phyloP scores from a whole-genome alignment of 1,140 invertebrate species.

The Panagrolaimus sp. region DNA sequence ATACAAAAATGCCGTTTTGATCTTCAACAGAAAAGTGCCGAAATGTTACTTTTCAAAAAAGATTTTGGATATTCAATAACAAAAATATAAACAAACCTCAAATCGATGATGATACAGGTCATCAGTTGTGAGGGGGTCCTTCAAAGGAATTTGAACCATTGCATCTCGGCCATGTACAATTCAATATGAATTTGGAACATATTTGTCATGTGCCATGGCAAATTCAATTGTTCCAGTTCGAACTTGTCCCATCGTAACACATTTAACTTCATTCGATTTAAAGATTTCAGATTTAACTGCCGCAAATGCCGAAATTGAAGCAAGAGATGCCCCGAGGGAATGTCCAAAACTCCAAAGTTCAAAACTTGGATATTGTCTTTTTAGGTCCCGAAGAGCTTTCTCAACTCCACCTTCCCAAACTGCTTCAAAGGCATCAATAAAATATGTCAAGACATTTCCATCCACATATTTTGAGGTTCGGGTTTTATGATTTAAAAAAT shows the following conservation, averaged over 20 bases:
- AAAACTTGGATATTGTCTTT: background rate
- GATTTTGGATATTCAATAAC: too few relatives aligned
- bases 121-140: slow-evolving; percentile 29
- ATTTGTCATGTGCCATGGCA: slow-evolving; percentile 34
- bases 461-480: slow-evolving; percentile 20
- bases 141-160: slow-evolving; percentile 44
- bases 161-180: slow-evolving; percentile 45
- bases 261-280: slow-evolving; percentile 44
- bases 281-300: slow-evolving; percentile 54
- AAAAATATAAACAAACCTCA: too few relatives aligned
- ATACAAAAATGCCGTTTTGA: too few relatives aligned
- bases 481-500: too few relatives aligned
- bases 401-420: background rate
- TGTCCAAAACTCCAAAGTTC: slow-evolving; percentile 37
- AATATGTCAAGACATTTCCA: slow-evolving; percentile 45
- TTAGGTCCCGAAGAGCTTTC: background rate
- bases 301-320: slow-evolving; percentile 49
- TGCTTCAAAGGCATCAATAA: slow-evolving; percentile 29
- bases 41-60: too few relatives aligned
- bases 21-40: too few relatives aligned
- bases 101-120: background rate
- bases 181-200: slow-evolving; percentile 42
- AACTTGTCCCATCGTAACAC: slow-evolving; percentile 54
- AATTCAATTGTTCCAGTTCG: slow-evolving; percentile 48
- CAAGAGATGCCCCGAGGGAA: slow-evolving; percentile 39